Evolutionary conservation across 2,888 invertebrate species (phyloP).

Genomic region (Diogma glabrata): DNA sequence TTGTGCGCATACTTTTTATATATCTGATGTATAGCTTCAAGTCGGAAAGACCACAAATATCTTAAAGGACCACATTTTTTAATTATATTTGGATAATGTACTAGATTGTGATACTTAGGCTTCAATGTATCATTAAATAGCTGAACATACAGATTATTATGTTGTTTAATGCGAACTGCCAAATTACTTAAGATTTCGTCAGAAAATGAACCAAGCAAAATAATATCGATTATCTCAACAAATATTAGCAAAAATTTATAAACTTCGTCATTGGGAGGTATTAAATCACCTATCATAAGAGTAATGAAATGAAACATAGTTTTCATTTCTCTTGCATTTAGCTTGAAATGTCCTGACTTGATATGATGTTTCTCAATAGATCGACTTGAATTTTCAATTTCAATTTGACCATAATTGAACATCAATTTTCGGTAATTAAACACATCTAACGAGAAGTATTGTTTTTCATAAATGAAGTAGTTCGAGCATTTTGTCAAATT

Average conservation of each 20-base stretch:
- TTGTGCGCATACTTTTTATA: too few species aligned
- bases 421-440: not conserved
- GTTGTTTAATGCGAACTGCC: too few species aligned
- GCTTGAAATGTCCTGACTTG: not conserved
- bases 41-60: too few species aligned
- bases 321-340: slow-evolving; percentile 3
- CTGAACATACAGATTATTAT: not conserved
- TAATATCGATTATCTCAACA: not conserved
- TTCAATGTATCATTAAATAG: too few species aligned
- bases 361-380: not conserved
- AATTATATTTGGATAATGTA: too few species aligned
- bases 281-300: not conserved
- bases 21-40: too few species aligned
- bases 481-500: not conserved
- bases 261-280: not conserved
- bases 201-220: not conserved
- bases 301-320: not conserved
- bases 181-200: not conserved
- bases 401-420: slow-evolving; percentile 1
- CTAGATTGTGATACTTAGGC: too few species aligned
- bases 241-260: not conserved
- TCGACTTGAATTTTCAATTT: not conserved
- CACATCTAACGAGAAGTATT: not conserved
- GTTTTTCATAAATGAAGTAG: not conserved
- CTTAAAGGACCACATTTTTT: too few species aligned